Base-by-base conservation (phyloP, 2,113 vertebrate genomes). In the Turnix velox region DNA sequence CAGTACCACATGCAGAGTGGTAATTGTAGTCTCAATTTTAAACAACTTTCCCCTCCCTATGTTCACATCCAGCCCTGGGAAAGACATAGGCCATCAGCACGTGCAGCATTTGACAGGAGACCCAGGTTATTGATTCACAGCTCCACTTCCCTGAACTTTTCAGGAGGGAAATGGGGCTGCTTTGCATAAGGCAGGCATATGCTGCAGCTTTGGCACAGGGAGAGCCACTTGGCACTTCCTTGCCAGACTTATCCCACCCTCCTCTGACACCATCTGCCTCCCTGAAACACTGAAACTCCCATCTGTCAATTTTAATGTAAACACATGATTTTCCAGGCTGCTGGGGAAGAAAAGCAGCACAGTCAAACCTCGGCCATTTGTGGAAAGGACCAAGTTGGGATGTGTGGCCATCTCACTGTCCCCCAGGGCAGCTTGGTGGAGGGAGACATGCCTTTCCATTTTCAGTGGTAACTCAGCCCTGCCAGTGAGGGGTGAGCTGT, bases 121-220 rank as follows among this genome's bases (percentile, higher is more conserved):
- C 82, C 83, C 28, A 49, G 90, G 85, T 93, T 95, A 94, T 92
- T 92, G 90, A 95, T 94, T 94, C 94, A 90, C 88, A 93, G 87
- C 84, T 96, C 92, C 62, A 72, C 89, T 89, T 94, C 61, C 85
- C 77, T 87, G 92, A 92, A 84, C 80, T 94, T 93, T 76, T 63
- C 88, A 78, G 84, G 63, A 80, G 85, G 91, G 91, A 81, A 85
- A 79, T 14, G 43, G 75, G 46, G 59, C 80, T 92, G 84, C 81
- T 96, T 94, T 95, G 94, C 95, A 96, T 95, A 97, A 96, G 96
- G 95, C 96, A 95, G 95, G 94, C 95, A 96, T 96, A 96, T 96
- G 96, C 87, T 96, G 86, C 51, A 80, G 89, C 93, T 96, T 96
- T 97, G 95, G 96, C 95, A 96, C 24, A 28, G 79, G 90, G 28